A percentile compares a stretch with the other conserved stretches of the same genome.
These are phyloP conservation scores for Limnodromus scolopaceus DNA, from an alignment of 2,797 vertebrate species.

Conservation along the genomic window DNA sequence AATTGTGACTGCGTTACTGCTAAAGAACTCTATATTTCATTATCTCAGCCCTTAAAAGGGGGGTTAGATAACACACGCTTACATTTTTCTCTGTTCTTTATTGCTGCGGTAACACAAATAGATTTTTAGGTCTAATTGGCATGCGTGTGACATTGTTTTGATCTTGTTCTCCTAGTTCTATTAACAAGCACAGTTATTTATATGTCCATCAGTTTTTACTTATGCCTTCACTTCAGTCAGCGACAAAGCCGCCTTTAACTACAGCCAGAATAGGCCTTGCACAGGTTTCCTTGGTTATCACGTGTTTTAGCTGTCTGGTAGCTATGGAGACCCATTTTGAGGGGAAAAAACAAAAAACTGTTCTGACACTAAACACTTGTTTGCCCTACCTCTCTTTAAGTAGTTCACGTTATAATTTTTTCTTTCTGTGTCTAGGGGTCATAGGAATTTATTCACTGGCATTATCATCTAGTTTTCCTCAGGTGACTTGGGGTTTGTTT, in stretches of 20 bases:
- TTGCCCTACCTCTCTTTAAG: background rate
- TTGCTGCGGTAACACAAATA: background rate
- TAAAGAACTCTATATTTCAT: background rate
- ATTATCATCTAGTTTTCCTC: background rate
- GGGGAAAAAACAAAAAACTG: background rate
- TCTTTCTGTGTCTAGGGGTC: background rate
- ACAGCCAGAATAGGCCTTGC: background rate
- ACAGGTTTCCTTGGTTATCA: slow-evolving; percentile 7
- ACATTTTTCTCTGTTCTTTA: background rate
- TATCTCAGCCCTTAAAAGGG: background rate
- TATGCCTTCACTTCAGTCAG: background rate
- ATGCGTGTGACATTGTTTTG: background rate
- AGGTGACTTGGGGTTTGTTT: background rate
- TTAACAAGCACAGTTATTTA: background rate
- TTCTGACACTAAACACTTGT: background rate
- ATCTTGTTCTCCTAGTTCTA: background rate
- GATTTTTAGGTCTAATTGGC: background rate
- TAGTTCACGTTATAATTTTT: too few relatives aligned
- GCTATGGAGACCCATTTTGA: slow-evolving; percentile 33
- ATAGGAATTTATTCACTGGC: background rate
- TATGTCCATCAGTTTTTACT: background rate
- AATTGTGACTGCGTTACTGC: background rate
- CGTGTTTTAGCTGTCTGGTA: background rate
- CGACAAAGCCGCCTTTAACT: background rate
- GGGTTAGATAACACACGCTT: background rate